phyloP scores from a whole-genome alignment of 1,140 invertebrate species.

The Mizuhopecten yessoensis region DNA sequence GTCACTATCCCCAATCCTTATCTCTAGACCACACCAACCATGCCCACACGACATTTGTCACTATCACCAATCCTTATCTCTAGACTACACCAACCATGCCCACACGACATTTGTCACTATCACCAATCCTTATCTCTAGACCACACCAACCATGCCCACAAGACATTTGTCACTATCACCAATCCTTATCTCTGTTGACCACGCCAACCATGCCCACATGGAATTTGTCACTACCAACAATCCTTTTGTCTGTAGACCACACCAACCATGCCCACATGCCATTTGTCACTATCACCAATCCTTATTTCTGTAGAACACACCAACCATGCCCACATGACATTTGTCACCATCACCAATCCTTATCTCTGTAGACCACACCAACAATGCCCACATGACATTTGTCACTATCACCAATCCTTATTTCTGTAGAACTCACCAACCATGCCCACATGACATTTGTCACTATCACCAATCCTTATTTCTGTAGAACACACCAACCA shows the following conservation, averaged over 20 bases:
- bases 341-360: slow-evolving; percentile 81
- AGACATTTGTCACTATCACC: slow-evolving; percentile 88
- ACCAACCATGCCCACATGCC: slow-evolving; percentile 96
- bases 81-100: slow-evolving; percentile 88
- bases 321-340: slow-evolving; percentile 96
- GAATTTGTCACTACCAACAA: not conserved
- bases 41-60: slow-evolving; percentile 94
- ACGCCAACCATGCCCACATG: slow-evolving; percentile 87
- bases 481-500: too few relatives aligned
- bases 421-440: too few relatives aligned
- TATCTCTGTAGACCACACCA: too few relatives aligned
- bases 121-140: slow-evolving; percentile 66
- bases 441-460: too few relatives aligned
- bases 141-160: slow-evolving; percentile 92
- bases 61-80: slow-evolving; percentile 19
- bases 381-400: too few relatives aligned
- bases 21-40: slow-evolving; percentile 86
- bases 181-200: slow-evolving; percentile 63
- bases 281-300: slow-evolving; percentile 83
- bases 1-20: not conserved
- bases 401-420: too few relatives aligned
- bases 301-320: slow-evolving; percentile 73
- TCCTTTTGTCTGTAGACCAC: slow-evolving; percentile 71
- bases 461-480: too few relatives aligned
- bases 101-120: slow-evolving; percentile 91